These are phyloP conservation scores for Heterodera filipjevi DNA, from an alignment of 2,888 invertebrate species.

Conservation along the genomic window DNA sequence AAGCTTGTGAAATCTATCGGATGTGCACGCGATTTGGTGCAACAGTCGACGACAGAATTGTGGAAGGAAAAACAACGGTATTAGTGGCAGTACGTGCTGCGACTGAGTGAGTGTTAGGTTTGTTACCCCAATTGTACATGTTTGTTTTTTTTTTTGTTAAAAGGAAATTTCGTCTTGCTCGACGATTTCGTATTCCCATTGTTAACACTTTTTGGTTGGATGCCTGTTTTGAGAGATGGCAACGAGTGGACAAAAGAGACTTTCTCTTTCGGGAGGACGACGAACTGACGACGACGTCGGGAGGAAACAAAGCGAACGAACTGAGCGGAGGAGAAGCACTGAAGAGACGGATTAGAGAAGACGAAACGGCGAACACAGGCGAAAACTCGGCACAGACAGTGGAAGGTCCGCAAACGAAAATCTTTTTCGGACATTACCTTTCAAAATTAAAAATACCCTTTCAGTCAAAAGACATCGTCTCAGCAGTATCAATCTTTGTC, in stretches of 20 bases:
- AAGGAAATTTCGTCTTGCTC: constrained; percentile 57
- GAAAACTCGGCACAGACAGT: neutral
- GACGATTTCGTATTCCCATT: constrained; percentile 47
- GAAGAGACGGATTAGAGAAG: neutral
- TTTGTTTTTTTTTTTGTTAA: constrained; percentile 28
- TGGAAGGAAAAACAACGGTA: constrained; percentile 77
- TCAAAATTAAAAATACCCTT: too few species aligned
- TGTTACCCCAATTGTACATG: too few species aligned
- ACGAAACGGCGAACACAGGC: neutral
- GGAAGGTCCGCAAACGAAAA: neutral
- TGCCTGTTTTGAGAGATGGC: constrained; percentile 55
- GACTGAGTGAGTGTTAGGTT: constrained; percentile 51
- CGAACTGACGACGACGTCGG: neutral
- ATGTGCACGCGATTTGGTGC: constrained; percentile 57
- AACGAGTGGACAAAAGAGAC: constrained; percentile 44
- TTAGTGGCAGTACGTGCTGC: constrained; percentile 74
- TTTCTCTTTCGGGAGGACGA: constrained; percentile 28
- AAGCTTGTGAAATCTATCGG: constrained; percentile 49
- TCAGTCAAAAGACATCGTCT: constrained; percentile 17
- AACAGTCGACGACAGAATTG: constrained; percentile 44
- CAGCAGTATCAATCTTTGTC: constrained; percentile 28
- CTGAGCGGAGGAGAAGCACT: neutral
- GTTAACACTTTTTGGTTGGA: constrained; percentile 57
- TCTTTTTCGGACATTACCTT: neutral
- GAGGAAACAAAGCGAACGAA: neutral